Base-by-base conservation (phyloP, 92 coral and sea anemone species). In the Palythoa heliodiscus region DNA sequence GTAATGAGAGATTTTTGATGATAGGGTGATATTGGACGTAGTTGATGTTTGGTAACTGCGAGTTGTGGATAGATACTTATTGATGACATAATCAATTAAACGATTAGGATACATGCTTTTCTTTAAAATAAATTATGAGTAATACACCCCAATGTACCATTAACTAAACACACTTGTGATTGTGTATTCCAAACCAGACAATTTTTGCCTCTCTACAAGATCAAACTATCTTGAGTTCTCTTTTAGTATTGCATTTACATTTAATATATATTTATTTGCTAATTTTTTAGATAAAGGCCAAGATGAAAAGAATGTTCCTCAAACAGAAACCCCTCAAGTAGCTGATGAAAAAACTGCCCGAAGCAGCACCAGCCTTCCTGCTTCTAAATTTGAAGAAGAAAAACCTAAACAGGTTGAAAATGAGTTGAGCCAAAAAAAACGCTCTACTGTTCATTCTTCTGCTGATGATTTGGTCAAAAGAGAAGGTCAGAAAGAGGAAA, bases 331-430 rank as follows among this genome's bases (percentile, higher is more conserved):
- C 14, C 8, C 68, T 77, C 50, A 58, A 16, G 68, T 77, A 6
- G 29, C 52, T 9, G 83, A 77, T 8, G 83, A 77, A 58, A 58
- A 77, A 12, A 71, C 83, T 77, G 29, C 54, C 37, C 38, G 25
- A 58, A 11, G 7, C 70, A 57, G 1, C 67, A 24, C 48, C 10
- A 63, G 19, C 1, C 23, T 25, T 14, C 13, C 83, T 64, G 12
- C 24, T 61, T 58, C 55, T 47, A 78, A 60, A 61, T 19, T 3
- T 58, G 55, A 39, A 38, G 72, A 17, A 39, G 72, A 78, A 78
- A 61, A 43, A 39, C 54, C 53, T 16, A 60, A 58, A 22, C 54
- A 55, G 38, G 19, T 35, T 23, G n/a, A 20, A 9, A 29, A 25
- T 77, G 55, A 37, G 53, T 19, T 11, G 11, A 20, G 25, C 25